phyloP scores from a whole-genome alignment of 1,140 invertebrate genomes.

The Eriocheir sinensis region DNA sequence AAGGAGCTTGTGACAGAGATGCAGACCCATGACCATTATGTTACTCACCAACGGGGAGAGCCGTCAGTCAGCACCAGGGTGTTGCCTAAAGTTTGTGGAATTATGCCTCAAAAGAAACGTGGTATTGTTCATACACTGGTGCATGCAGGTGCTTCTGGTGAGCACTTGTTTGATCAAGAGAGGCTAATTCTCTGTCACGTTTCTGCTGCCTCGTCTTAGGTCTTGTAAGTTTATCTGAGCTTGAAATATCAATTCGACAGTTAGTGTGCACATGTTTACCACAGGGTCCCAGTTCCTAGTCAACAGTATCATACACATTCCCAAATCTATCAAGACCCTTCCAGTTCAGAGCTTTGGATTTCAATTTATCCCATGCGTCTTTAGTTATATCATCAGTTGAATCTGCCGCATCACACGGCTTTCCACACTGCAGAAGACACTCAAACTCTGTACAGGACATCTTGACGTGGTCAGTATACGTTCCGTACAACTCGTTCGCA shows the following conservation, averaged over 20 bases:
- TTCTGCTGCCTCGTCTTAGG: background rate
- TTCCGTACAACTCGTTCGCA: slow-evolving; percentile 8
- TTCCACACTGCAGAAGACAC: slow-evolving; percentile 22
- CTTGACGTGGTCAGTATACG: background rate
- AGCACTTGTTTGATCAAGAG: background rate
- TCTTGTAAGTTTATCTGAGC: background rate
- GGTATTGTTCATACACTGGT: slow-evolving; percentile 28
- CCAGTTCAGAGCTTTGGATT: slow-evolving; percentile 37
- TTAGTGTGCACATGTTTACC: slow-evolving; percentile 35
- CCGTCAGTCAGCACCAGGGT: slow-evolving; percentile 30
- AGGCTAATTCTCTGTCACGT: slow-evolving; percentile 40
- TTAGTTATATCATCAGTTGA: slow-evolving; percentile 19
- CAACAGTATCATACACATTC: background rate
- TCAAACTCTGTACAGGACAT: slow-evolving; percentile 1
- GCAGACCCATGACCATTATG: slow-evolving; percentile 46
- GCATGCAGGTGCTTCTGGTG: slow-evolving; percentile 35
- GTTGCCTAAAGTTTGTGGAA: slow-evolving; percentile 30
- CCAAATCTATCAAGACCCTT: slow-evolving; percentile 24
- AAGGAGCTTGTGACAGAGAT: slow-evolving; percentile 35
- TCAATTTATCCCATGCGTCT: slow-evolving; percentile 39
- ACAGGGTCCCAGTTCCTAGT: slow-evolving; percentile 26
- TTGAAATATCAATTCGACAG: slow-evolving; percentile 42
- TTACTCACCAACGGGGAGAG: slow-evolving; percentile 37
- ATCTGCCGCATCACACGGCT: slow-evolving; percentile 9
- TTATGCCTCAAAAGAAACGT: slow-evolving; percentile 3